phyloP scores from a whole-genome alignment of 2,888 invertebrate genomes.

The Hedya salicella region DNA sequence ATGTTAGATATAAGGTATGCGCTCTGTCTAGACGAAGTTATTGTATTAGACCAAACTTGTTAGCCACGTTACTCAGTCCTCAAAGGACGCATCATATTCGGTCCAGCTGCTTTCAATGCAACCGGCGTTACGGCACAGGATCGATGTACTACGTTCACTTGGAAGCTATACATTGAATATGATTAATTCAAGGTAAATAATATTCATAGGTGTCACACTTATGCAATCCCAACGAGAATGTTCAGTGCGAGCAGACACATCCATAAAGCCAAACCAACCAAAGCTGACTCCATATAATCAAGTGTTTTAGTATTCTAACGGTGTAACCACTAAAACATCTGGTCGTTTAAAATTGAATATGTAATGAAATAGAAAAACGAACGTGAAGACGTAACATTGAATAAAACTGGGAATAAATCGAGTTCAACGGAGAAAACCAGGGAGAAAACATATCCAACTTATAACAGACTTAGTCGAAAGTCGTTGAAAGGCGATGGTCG shows the following conservation, averaged over 20 bases:
- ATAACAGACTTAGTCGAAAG: constrained; percentile 11
- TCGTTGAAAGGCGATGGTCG: constrained; percentile 4
- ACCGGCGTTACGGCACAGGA: constrained; percentile 13
- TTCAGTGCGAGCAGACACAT: too few species aligned
- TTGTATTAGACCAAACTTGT: constrained; percentile 37
- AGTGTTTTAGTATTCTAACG: neutral
- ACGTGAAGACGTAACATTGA: neutral
- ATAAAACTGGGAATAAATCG: neutral
- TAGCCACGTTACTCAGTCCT: constrained; percentile 27
- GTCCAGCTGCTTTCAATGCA: constrained; percentile 35
- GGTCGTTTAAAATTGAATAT: constrained; percentile 8
- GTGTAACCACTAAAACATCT: neutral
- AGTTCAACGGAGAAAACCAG: neutral
- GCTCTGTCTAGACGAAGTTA: constrained; percentile 35
- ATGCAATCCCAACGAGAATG: neutral
- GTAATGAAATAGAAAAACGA: constrained; percentile 15
- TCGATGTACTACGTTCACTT: neutral
- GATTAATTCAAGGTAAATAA: neutral
- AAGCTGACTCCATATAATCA: neutral
- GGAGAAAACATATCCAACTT: constrained; percentile 8
- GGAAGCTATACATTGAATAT: neutral
- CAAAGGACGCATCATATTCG: constrained; percentile 39
- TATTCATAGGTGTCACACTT: neutral
- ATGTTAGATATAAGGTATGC: constrained; percentile 7
- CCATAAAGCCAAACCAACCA: too few species aligned